Percentiles rank a stretch among this genome's conserved stretches.
phyloP scores from a whole-genome alignment of 2,113 vertebrate genomes.

The Diphyllodes magnificus region DNA sequence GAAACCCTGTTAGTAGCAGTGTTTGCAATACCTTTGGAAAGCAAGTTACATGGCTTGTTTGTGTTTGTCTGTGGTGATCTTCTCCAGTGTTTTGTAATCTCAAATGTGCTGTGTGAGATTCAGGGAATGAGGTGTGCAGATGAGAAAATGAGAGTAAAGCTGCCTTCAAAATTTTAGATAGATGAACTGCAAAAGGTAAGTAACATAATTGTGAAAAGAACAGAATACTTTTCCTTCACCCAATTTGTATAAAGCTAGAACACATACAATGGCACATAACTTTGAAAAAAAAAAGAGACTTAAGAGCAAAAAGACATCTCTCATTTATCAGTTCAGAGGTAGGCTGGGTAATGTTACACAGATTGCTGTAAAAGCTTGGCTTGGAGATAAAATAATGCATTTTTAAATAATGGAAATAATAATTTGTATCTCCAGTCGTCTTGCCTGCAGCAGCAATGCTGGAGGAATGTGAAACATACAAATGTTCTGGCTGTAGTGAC shows the following conservation, averaged over 20 bases:
- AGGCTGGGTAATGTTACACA: not conserved
- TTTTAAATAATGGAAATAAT: not conserved
- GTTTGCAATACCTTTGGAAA: not conserved
- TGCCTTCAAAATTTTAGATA: not conserved
- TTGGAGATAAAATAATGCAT: not conserved
- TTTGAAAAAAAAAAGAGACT: not conserved
- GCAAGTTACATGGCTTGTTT: not conserved
- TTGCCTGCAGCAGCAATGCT: not conserved
- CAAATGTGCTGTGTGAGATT: not conserved
- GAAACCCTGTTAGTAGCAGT: not conserved
- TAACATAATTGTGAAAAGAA: not conserved
- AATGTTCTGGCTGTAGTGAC: not conserved
- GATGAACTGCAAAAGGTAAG: not conserved
- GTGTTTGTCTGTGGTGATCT: not conserved
- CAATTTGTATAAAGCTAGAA: not conserved
- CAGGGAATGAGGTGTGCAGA: not conserved
- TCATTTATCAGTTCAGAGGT: not conserved
- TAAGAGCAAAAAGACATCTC: not conserved
- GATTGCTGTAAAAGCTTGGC: not conserved
- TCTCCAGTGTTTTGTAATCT: not conserved
- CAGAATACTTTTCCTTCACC: not conserved
- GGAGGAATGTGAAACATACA: not conserved
- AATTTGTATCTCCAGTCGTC: not conserved
- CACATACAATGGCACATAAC: not conserved
- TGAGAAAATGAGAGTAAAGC: not conserved